A percentile compares a stretch with the other conserved stretches of the same genome.
These are phyloP conservation scores for Petrocephalus microphthalmus DNA, from an alignment of 2,113 vertebrate genomes.

Conservation along the genomic window DNA sequence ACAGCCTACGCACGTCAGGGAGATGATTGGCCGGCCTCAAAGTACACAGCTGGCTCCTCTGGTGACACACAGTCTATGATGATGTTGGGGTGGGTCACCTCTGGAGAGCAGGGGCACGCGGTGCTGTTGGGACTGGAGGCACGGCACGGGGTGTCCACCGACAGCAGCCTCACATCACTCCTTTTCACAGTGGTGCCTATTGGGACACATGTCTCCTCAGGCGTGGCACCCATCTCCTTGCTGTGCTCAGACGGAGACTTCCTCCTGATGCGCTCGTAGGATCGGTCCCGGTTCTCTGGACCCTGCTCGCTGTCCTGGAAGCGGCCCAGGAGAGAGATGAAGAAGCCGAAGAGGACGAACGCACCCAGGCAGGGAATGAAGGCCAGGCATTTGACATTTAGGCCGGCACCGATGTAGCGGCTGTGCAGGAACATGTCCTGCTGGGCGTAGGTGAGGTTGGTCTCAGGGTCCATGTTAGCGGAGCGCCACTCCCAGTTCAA, in stretches of 20 bases:
- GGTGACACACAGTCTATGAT: conserved; percentile 36
- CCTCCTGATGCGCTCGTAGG: conserved; percentile 85
- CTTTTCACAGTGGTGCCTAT: conserved; percentile 66
- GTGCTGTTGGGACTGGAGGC: conserved; percentile 48
- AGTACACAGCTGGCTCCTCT: conserved; percentile 43
- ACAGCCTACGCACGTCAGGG: conserved; percentile 7
- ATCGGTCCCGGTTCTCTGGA: conserved; percentile 81
- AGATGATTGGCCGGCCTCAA: conserved; percentile 45
- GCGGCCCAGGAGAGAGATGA: conserved; percentile 88
- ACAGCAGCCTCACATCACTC: conserved; percentile 71
- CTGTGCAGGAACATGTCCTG: conserved; percentile 91
- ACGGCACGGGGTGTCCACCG: conserved; percentile 65
- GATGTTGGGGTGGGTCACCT: conserved; percentile 51
- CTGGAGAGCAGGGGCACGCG: conserved; percentile 46
- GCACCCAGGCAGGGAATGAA: conserved; percentile 88
- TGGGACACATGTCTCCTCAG: conserved; percentile 73
- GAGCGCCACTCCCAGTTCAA: conserved; percentile 88
- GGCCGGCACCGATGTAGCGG: conserved; percentile 78
- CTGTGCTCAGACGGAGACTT: conserved; percentile 84
- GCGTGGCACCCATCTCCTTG: conserved; percentile 78
- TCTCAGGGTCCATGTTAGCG: conserved; percentile 70
- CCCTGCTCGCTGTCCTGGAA: conserved; percentile 90
- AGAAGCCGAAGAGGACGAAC: conserved; percentile 90
- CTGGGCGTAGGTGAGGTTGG: conserved; percentile 74
- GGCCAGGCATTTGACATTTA: conserved; percentile 88